Evolutionary conservation across 2,113 vertebrate species (phyloP), one percentile per base, ranked within the genome.

Genomic region (Ariopsis seemanni): DNA sequence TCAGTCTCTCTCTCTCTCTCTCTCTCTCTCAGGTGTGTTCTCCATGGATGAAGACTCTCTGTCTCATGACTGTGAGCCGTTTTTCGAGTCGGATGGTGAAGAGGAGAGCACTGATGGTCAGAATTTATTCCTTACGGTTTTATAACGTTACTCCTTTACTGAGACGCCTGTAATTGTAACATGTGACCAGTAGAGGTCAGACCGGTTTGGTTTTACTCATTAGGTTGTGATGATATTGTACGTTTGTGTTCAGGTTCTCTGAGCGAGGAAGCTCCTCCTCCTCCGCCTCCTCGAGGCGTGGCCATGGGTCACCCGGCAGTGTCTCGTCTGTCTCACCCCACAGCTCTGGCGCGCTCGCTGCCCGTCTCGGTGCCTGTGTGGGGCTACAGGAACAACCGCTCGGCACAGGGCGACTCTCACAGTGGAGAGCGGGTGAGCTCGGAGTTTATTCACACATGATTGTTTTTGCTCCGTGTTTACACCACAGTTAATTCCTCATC

Each of bases 11-110:
- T 72, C 14, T 48, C 15, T 14, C 20, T 55, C 15, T 25, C n/a
- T 65, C 2, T 72, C 14, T 48, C 15, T 14, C 34, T 2, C 92
- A 98, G 97, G 96, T 48, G 96, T 98, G 20, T 98, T 98, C 87
- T 95, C 96, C 42, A 98, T 98, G 97, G 97, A 98, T 0, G 97
- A 98, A 89, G 97, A 98, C 11, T 95, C 97, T 7, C 92, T 96
- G 63, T 97, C 96, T 1, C 95, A 97, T 12, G 96, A 97, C 92
- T 96, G 95, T 67, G 96, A 97, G 89, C 96, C 96, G 0, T 97
- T 97, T 92, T 97, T 96, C 52, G 96, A 97, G 90, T 97, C 96
- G 0, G 96, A 97, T 6, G 95, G 93, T 1, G 96, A 96, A 86
- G 96, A 95, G 89, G 96, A 96, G 90, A 97, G 96, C 92, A 97